Conservation (phyloP, 2,797 vertebrate genomes). For the Dermochelys coriacea region DNA sequence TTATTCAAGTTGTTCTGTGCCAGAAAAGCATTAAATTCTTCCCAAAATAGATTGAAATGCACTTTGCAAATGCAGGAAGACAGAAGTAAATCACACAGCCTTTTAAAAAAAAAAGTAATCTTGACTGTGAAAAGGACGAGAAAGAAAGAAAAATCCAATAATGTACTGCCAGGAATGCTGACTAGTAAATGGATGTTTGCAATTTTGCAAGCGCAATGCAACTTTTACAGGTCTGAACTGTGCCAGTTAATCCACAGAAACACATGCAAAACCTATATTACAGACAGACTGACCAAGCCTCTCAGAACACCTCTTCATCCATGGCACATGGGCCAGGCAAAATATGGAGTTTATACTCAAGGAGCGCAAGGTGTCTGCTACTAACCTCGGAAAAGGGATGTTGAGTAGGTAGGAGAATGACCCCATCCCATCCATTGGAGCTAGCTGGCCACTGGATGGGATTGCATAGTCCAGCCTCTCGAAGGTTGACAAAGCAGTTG, state of each 20-base stretch:
- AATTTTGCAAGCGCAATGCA: neutral
- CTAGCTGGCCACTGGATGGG: neutral
- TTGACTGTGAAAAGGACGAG: neutral
- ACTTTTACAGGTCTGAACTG: neutral
- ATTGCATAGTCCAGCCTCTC: neutral
- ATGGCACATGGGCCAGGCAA: neutral
- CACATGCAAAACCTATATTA: neutral
- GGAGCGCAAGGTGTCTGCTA: neutral
- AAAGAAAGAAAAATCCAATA: neutral
- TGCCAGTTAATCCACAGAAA: neutral
- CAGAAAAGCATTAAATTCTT: neutral
- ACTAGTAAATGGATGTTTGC: neutral
- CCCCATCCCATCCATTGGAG: neutral
- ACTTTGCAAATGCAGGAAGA: neutral
- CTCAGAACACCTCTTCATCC: neutral
- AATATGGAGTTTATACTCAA: neutral
- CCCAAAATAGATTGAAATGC: neutral
- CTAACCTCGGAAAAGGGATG: neutral
- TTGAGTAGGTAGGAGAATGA: fast-evolving
- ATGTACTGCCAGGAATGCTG: neutral
- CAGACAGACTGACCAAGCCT: neutral
- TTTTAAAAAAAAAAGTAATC: neutral
- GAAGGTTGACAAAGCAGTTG: neutral
- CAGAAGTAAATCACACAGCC: neutral
- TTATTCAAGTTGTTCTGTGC: neutral